A percentile compares a stretch with the other conserved stretches of the same genome.
Conservation (phyloP, 2,113 vertebrate genomes). For the Xiphias gladius region DNA sequence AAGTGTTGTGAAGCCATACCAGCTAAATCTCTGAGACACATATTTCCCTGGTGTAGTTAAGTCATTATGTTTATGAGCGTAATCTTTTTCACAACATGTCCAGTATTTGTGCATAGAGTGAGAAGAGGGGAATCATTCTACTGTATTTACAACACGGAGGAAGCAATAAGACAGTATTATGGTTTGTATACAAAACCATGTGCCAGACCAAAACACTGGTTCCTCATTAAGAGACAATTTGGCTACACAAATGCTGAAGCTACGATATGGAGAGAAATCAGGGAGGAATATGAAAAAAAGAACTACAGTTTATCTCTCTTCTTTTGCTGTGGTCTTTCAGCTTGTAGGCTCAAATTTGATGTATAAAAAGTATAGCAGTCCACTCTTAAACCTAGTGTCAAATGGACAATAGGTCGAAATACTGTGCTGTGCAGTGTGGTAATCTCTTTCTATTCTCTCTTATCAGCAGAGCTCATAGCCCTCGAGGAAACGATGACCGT, state of each 20-base stretch:
- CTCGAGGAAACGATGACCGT: constrained; percentile 62
- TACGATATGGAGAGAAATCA: constrained; percentile 26
- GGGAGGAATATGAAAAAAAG: background rate
- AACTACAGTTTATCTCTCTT: constrained; percentile 32
- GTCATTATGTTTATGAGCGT: constrained; percentile 65
- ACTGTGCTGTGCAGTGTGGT: constrained; percentile 40
- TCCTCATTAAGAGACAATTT: constrained; percentile 64
- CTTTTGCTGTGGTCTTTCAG: constrained; percentile 1
- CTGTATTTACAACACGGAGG: constrained; percentile 52
- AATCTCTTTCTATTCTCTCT: constrained; percentile 70
- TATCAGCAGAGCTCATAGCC: constrained; percentile 71
- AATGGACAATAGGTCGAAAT: constrained; percentile 33
- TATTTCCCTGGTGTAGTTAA: constrained; percentile 36
- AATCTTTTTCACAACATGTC: constrained; percentile 61
- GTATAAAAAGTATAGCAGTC: constrained; percentile 10
- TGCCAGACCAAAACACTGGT: constrained; percentile 33
- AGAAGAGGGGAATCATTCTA: constrained; percentile 13
- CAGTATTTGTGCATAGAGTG: constrained; percentile 43
- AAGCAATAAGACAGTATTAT: constrained; percentile 56
- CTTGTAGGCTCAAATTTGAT: background rate
- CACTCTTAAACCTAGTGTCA: constrained; percentile 32
- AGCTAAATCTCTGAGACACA: constrained; percentile 2
- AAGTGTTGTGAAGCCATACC: background rate
- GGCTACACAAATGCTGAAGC: constrained; percentile 33
- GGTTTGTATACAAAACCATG: constrained; percentile 54